phyloP scores from a whole-genome alignment of 2,888 invertebrate genomes.

The Brachycybe producta region DNA sequence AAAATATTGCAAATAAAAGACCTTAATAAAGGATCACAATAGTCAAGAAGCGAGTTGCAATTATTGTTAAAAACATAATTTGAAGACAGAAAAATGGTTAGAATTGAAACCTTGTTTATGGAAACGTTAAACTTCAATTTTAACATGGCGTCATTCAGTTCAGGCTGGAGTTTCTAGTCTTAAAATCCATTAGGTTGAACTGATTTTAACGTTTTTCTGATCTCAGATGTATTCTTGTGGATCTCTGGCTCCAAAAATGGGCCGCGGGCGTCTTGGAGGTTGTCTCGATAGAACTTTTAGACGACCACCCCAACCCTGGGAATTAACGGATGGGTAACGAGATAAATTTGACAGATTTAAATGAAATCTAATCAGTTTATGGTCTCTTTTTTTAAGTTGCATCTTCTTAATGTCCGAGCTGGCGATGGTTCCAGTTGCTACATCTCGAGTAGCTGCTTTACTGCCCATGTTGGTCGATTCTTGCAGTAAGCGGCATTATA shows the following conservation, averaged over 20 bases:
- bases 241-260: conserved; percentile 41
- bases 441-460: conserved; percentile 25
- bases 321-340: conserved; percentile 40
- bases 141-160: too few relatives aligned
- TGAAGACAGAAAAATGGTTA: too few relatives aligned
- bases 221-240: conserved; percentile 42
- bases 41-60: too few relatives aligned
- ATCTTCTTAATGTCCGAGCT: conserved; percentile 38
- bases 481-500: conserved; percentile 36
- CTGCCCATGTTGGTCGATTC: conserved; percentile 37
- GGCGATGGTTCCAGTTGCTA: conserved; percentile 30
- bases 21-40: too few relatives aligned
- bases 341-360: not conserved
- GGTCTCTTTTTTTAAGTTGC: conserved; percentile 30
- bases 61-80: too few relatives aligned
- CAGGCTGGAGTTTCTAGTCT: too few relatives aligned
- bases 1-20: too few relatives aligned
- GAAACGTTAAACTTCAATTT: too few relatives aligned
- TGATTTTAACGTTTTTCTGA: conserved; percentile 20
- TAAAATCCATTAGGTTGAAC: too few relatives aligned
- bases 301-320: conserved; percentile 42
- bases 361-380: conserved; percentile 1
- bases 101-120: too few relatives aligned
- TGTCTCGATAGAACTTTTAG: conserved; percentile 38
- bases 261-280: conserved; percentile 34